Percentiles rank a stretch among this genome's conserved stretches.
phyloP scores from a whole-genome alignment of 2,888 invertebrate species.

The Hydraecia micacea region DNA sequence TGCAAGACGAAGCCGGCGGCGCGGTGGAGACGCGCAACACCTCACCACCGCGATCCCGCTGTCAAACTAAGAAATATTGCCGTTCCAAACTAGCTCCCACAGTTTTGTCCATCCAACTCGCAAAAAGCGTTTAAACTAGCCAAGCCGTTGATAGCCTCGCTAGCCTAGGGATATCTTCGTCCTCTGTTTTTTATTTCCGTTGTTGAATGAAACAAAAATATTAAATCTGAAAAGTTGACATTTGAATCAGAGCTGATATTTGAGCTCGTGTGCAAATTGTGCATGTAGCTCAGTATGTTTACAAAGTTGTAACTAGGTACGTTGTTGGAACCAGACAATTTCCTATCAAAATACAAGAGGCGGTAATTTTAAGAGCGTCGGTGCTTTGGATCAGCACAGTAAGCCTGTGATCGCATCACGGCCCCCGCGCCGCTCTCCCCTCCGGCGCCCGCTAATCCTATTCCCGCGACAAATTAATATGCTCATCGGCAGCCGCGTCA shows the following conservation, averaged over 20 bases:
- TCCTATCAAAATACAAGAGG: slow-evolving; percentile 69
- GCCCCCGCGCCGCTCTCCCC: slow-evolving; percentile 68
- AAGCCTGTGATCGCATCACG: slow-evolving; percentile 80
- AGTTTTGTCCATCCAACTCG: slow-evolving; percentile 73
- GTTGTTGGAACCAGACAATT: slow-evolving; percentile 55
- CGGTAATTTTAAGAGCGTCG: slow-evolving; percentile 75
- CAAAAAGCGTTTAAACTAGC: slow-evolving; percentile 73
- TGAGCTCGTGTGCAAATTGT: slow-evolving; percentile 32
- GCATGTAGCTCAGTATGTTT: slow-evolving; percentile 30
- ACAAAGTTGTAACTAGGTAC: slow-evolving; percentile 35
- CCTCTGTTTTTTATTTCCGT: slow-evolving; percentile 21
- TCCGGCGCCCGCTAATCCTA: slow-evolving; percentile 83
- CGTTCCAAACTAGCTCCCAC: slow-evolving; percentile 71
- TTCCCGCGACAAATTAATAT: slow-evolving; percentile 89
- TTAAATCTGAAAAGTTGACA: slow-evolving; percentile 29
- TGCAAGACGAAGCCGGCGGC: slow-evolving; percentile 81
- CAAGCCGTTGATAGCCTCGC: slow-evolving; percentile 53
- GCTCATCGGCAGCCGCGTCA: slow-evolving; percentile 89
- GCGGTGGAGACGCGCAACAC: slow-evolving; percentile 70
- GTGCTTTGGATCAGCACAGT: slow-evolving; percentile 76
- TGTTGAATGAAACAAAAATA: slow-evolving; percentile 17
- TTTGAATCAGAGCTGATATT: slow-evolving; percentile 28
- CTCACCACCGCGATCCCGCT: slow-evolving; percentile 77
- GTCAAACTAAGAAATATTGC: slow-evolving; percentile 88
- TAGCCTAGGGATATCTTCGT: slow-evolving; percentile 27